Base-by-base conservation (phyloP, 2,888 invertebrate species). In the Acleris holmiana region DNA sequence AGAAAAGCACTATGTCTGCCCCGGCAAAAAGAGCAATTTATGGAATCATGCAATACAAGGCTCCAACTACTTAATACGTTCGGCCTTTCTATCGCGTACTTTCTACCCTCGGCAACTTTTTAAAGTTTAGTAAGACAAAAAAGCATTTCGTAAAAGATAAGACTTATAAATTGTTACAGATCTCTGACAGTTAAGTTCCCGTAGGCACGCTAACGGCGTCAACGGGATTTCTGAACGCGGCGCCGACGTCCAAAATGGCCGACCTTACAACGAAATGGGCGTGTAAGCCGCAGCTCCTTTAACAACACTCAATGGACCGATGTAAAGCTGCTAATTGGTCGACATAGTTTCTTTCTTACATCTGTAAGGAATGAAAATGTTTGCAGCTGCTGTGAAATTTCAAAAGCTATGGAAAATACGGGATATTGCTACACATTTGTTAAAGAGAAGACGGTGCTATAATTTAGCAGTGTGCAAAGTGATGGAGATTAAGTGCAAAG, bases 121-220 rank as follows among this genome's bases (percentile, higher is more conserved):
- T 29, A 29, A 29, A 35, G 13, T 35, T 35, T 35, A 35, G 35
- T 35, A 29, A 10, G 8, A 10, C 3, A 29, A 29, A 13, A 13
- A 3, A 29, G 10, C 10, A 2, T 8, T 3, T 29, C 10, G 29
- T 29, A 0, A 29, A 10, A 29, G 29, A 7, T 29, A 13, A 35
- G 2, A 2, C 13, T 13, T n/a, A 44, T 44, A n/a, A 17, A 7
- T 61, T 23, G 67, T 76, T 69, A 2, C 83, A 92, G 92, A 92
- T 77, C 91, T 92, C 82, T 92, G 92, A 92, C 92, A 92, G 73
- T 89, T 91, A 87, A 91, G 82, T 67, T 90, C 92, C 91, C 92
- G 91, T 90, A 89, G 86, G 80, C 89, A 81, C 73, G 67, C 71
- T 13, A 91, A 90, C 70, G 91, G 89, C 77, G 82, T 86, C 74